Evolutionary conservation across 2,888 invertebrate genomes (phyloP).

Genomic region (Andrena trimmerana): DNA sequence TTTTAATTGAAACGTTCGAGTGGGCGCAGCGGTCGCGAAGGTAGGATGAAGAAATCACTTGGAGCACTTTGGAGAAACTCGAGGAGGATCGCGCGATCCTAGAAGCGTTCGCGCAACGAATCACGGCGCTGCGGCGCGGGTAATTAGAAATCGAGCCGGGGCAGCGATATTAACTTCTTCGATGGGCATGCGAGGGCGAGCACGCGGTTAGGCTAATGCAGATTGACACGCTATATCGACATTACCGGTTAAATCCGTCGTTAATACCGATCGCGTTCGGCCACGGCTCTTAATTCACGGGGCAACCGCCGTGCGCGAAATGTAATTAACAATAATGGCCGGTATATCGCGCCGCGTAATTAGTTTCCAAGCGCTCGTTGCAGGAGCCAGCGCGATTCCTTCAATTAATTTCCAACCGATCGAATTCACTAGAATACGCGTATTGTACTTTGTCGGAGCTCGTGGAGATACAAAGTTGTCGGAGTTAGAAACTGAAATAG

Average conservation of each 20-base stretch:
- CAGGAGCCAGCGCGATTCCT: constrained; percentile 36
- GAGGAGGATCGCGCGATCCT: constrained; percentile 8
- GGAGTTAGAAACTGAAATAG: neutral
- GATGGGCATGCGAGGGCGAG: constrained; percentile 42
- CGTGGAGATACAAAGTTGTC: neutral
- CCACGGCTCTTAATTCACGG: constrained; percentile 47
- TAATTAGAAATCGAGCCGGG: constrained; percentile 62
- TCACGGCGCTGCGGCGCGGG: neutral
- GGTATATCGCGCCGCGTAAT: constrained; percentile 54
- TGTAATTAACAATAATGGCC: constrained; percentile 69
- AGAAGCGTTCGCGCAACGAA: neutral
- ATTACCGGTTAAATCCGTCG: constrained; percentile 67
- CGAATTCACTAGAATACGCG: neutral
- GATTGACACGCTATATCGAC: constrained; percentile 70
- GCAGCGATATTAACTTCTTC: constrained; percentile 58
- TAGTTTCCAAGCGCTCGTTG: constrained; percentile 54
- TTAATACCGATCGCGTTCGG: constrained; percentile 58
- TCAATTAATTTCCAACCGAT: constrained; percentile 37
- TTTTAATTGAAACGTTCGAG: constrained; percentile 30
- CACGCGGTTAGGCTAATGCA: constrained; percentile 61
- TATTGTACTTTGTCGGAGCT: neutral
- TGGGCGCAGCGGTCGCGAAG: neutral
- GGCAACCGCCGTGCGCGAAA: constrained; percentile 49
- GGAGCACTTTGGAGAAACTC: constrained; percentile 8
- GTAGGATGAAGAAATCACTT: constrained; percentile 47